Conservation (phyloP, 2,888 invertebrate genomes). For the Orchestes rusci region DNA sequence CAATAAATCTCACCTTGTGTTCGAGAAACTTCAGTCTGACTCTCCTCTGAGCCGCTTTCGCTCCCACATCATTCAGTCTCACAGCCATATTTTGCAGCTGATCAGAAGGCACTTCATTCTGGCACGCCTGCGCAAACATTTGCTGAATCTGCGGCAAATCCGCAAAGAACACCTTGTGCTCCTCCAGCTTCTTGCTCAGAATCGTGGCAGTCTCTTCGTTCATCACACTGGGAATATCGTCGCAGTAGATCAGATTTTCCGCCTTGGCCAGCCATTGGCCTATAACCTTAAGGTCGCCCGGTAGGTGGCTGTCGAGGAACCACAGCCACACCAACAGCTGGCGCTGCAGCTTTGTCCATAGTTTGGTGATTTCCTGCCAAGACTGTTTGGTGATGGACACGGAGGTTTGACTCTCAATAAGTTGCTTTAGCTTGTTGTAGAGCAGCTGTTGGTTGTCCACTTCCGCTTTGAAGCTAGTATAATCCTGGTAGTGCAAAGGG, state of each 20-base stretch:
- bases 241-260: constrained; percentile 71
- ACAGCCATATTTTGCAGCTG: constrained; percentile 76
- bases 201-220: constrained; percentile 85
- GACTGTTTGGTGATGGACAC: constrained; percentile 75
- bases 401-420: constrained; percentile 74
- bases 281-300: constrained; percentile 76
- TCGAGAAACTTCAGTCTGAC: constrained; percentile 84
- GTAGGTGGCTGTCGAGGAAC: constrained; percentile 77
- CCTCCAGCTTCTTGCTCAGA: constrained; percentile 80
- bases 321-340: constrained; percentile 83
- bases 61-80: constrained; percentile 67
- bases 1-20: constrained; percentile 60
- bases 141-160: constrained; percentile 70
- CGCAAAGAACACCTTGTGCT: constrained; percentile 86
- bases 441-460: constrained; percentile 63
- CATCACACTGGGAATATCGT: constrained; percentile 68
- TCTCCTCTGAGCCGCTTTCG: constrained; percentile 72
- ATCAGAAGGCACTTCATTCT: constrained; percentile 64
- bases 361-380: constrained; percentile 74
- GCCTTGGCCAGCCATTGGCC: constrained; percentile 90
- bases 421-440: constrained; percentile 70
- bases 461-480: constrained; percentile 68
- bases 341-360: constrained; percentile 75
- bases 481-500: constrained; percentile 75
- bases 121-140: constrained; percentile 69